Conservation (phyloP, 2,888 invertebrate genomes). For the Drosophila quinaria region DNA sequence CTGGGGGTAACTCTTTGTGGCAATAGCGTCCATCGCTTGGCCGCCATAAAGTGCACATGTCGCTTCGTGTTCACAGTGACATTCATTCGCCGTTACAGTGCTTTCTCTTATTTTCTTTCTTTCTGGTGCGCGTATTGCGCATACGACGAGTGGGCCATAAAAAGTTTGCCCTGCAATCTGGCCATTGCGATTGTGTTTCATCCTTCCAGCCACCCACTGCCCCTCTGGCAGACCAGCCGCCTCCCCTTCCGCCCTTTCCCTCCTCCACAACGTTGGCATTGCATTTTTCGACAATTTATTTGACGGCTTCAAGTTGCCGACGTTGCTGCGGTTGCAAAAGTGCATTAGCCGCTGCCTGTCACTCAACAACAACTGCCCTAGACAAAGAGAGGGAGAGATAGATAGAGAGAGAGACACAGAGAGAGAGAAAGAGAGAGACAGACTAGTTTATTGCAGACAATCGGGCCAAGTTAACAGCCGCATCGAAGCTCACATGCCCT, state of each 20-base stretch:
- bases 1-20: slow-evolving; percentile 33
- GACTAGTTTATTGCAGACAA: slow-evolving; percentile 19
- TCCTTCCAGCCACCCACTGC: slow-evolving; percentile 9
- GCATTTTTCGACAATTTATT: slow-evolving; percentile 77
- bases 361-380: slow-evolving; percentile 46
- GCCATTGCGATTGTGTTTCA: slow-evolving; percentile 67
- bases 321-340: slow-evolving; percentile 84
- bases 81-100: slow-evolving; percentile 82
- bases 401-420: neutral
- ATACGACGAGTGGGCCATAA: slow-evolving; percentile 53
- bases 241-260: neutral
- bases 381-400: neutral
- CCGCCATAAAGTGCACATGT: slow-evolving; percentile 85
- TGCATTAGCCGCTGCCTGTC: slow-evolving; percentile 84
- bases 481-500: neutral
- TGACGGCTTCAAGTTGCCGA: slow-evolving; percentile 81
- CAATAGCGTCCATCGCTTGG: slow-evolving; percentile 60
- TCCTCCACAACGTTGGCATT: slow-evolving; percentile 5
- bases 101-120: slow-evolving; percentile 66
- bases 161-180: slow-evolving; percentile 67
- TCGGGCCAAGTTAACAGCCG: neutral
- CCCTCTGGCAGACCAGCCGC: neutral
- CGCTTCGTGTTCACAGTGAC: slow-evolving; percentile 84
- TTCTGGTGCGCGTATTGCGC: slow-evolving; percentile 54
- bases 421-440: neutral